Evolutionary conservation across 2,113 vertebrate species (phyloP).

Genomic region (Hippocampus guttulatus): DNA sequence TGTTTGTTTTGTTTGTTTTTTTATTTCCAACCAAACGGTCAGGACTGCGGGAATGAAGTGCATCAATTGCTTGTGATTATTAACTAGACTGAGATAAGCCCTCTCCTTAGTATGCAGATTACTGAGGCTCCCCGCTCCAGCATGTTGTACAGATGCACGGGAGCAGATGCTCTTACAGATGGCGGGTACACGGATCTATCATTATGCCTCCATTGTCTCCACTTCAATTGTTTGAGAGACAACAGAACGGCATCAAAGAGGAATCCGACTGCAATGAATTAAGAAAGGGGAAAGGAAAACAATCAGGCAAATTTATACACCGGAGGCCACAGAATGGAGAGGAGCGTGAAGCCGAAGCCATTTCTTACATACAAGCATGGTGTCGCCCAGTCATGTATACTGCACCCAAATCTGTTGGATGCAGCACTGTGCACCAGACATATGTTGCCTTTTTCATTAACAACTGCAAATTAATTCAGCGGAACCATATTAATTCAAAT

Average conservation of each 20-base stretch:
- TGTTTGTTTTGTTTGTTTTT: not conserved
- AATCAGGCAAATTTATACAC: conserved; percentile 81
- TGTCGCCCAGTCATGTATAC: conserved; percentile 76
- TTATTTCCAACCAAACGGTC: conserved; percentile 39
- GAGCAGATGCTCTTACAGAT: conserved; percentile 99
- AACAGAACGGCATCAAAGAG: conserved; percentile 80
- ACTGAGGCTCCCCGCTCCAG: conserved; percentile 93
- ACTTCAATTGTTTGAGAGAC: conserved; percentile 87
- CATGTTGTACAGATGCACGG: conserved; percentile 99
- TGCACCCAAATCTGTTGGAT: conserved; percentile 71
- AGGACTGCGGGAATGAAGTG: conserved; percentile 95
- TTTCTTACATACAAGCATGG: conserved; percentile 65
- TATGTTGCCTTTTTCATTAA: conserved; percentile 67
- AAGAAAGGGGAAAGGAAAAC: conserved; percentile 75
- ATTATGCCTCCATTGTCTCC: conserved; percentile 99
- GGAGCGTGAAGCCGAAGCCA: conserved; percentile 68
- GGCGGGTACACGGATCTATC: conserved; percentile 99
- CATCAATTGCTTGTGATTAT: conserved; percentile 98
- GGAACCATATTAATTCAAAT: conserved; percentile 41
- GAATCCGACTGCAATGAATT: conserved; percentile 86
- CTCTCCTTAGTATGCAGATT: conserved; percentile 99
- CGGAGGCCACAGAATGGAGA: conserved; percentile 71
- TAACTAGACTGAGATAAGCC: conserved; percentile 98
- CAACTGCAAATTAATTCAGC: conserved; percentile 49
- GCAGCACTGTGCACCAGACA: conserved; percentile 75